A percentile compares a stretch with the other conserved stretches of the same genome.
These are phyloP conservation scores for Tenthredo livida DNA, from an alignment of 2,888 invertebrate species.

Conservation along the genomic window DNA sequence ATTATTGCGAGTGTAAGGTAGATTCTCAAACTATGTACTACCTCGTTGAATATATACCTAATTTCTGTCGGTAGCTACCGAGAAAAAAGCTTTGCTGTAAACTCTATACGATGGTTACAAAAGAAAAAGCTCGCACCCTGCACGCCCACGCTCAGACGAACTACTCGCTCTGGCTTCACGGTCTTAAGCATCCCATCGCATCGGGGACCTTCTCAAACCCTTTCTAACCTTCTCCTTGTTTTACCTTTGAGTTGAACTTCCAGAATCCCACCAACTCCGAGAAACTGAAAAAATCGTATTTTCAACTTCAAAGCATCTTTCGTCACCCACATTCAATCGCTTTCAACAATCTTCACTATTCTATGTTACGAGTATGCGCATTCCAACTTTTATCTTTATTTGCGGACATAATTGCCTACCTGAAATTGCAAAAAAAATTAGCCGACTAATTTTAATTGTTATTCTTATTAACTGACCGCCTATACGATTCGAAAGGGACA, in stretches of 20 bases:
- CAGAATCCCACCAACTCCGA: not conserved
- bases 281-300: not conserved
- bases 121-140: slow-evolving; percentile 13
- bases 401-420: not conserved
- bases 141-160: slow-evolving; percentile 1
- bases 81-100: slow-evolving; percentile 34
- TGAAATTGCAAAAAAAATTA: not conserved
- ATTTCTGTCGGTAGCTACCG: slow-evolving; percentile 27
- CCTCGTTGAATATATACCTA: slow-evolving; percentile 41
- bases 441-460: too few species aligned
- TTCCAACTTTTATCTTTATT: not conserved
- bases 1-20: not conserved
- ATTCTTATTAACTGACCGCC: too few species aligned
- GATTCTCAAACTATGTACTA: slow-evolving; percentile 13
- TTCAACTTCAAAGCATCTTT: not conserved
- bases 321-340: not conserved
- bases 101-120: not conserved
- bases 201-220: slow-evolving; percentile 27
- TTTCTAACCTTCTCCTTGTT: slow-evolving; percentile 41
- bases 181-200: slow-evolving; percentile 17
- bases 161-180: slow-evolving; percentile 30
- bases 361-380: not conserved
- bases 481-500: too few species aligned
- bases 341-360: not conserved
- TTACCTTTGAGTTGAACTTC: slow-evolving; percentile 33